Evolutionary conservation across 2,888 invertebrate species (phyloP), one percentile per base, ranked within the genome.

Genomic region (Aethes cnicana): DNA sequence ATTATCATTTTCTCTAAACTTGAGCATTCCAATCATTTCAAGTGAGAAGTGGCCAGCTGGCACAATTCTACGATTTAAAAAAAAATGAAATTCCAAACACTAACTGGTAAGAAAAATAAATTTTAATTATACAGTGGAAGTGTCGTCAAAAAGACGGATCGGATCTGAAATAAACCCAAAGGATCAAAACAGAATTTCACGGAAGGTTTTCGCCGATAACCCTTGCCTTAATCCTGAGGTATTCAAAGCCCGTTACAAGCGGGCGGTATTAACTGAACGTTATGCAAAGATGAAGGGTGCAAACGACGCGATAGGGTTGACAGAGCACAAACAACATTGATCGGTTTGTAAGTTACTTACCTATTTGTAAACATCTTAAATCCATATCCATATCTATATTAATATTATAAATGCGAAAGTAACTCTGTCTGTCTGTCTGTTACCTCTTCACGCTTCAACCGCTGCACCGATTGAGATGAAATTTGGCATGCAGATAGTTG

Each of bases 211-310:
- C 42, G 36, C 49, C 54, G 55, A 58, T 60, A 63, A 61, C 63
- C 63, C 57, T 61, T 66, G 58, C 25, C 58, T 47, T 50, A 66
- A 63, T 65, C 63, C 58, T 54, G 61, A 57, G 64, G 74, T 72
- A 74, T 72, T 66, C 61, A 64, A 64, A 71, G 61, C 58, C 55
- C 53, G n/a, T n/a, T n/a, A n/a, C 62, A 59, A 48, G 57, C 62
- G 56, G 64, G 54, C 63, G 62, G 64, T 46, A 53, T 49, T 53
- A 55, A 44, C 44, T 26, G 59, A 54, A 54, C 70, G 70, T 74
- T 80, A 82, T 76, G 80, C 70, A 76, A 77, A 76, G 72, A 73
- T 67, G 68, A 70, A 71, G 69, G 65, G 69, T 59, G 53, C 43
- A 43, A 50, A 43, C 43, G 43, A 28, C 25, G 18, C 37, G 30